Percentiles rank a stretch among this genome's conserved stretches.
These are phyloP conservation scores for Desmodus rotundus DNA, from an alignment of 2,113 vertebrate species.

Conservation along the genomic window DNA sequence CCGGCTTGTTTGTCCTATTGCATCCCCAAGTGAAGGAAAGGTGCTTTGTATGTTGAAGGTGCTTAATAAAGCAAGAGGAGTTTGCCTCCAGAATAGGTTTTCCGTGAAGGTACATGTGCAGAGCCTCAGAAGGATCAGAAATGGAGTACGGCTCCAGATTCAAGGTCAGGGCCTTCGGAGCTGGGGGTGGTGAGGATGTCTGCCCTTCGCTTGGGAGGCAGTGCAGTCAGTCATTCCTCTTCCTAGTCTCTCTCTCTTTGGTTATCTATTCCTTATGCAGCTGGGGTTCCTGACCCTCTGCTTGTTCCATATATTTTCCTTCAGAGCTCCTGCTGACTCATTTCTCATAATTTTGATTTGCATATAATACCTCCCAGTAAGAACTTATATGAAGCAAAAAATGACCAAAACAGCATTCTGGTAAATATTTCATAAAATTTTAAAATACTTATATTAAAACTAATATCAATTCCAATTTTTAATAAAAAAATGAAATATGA, in stretches of 20 bases:
- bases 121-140: neutral
- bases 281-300: neutral
- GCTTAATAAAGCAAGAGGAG: neutral
- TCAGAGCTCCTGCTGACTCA: conserved; percentile 11
- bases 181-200: neutral
- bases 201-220: neutral
- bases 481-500: neutral
- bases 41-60: neutral
- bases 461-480: neutral
- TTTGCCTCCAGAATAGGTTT: neutral
- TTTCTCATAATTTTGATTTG: neutral
- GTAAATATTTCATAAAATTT: neutral
- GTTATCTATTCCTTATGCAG: neutral
- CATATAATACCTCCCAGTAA: neutral
- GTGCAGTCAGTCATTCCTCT: neutral
- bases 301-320: neutral
- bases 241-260: neutral
- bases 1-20: neutral
- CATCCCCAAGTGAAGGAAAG: neutral
- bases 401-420: neutral
- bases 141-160: neutral
- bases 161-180: neutral
- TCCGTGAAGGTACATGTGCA: neutral
- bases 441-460: neutral
- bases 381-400: neutral